Conservation (phyloP, 2,113 vertebrate genomes). For the Deroptyus accipitrinus region DNA sequence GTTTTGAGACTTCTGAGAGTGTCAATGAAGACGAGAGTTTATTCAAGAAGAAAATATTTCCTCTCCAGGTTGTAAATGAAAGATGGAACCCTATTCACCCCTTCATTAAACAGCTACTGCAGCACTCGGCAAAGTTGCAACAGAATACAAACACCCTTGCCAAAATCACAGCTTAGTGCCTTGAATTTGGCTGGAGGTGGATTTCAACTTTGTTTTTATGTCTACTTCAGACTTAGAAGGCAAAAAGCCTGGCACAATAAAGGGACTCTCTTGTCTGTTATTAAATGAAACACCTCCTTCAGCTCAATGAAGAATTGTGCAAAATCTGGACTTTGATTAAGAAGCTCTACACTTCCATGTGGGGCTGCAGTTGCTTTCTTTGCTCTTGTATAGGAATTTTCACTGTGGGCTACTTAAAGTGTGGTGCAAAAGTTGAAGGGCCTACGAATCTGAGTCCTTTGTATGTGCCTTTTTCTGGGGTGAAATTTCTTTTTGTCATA, state of each 20-base stretch:
- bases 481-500: not conserved
- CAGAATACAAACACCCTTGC: not conserved
- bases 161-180: not conserved
- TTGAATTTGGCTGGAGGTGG: constrained; percentile 15
- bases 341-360: not conserved
- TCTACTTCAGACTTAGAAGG: constrained; percentile 6
- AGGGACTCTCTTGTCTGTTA: not conserved
- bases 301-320: not conserved
- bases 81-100: not conserved
- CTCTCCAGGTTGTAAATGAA: not conserved
- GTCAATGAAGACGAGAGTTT: not conserved
- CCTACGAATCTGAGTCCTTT: not conserved
- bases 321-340: not conserved
- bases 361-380: not conserved
- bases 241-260: not conserved
- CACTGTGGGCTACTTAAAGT: not conserved
- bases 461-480: not conserved
- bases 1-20: not conserved
- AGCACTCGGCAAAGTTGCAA: not conserved
- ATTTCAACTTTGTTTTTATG: constrained; percentile 29
- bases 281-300: not conserved
- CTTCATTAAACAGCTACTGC: constrained; percentile 8
- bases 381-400: not conserved
- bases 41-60: not conserved
- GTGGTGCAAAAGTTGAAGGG: not conserved